These are phyloP conservation scores for Atethmia centrago DNA, from an alignment of 2,888 invertebrate species.

Conservation along the genomic window DNA sequence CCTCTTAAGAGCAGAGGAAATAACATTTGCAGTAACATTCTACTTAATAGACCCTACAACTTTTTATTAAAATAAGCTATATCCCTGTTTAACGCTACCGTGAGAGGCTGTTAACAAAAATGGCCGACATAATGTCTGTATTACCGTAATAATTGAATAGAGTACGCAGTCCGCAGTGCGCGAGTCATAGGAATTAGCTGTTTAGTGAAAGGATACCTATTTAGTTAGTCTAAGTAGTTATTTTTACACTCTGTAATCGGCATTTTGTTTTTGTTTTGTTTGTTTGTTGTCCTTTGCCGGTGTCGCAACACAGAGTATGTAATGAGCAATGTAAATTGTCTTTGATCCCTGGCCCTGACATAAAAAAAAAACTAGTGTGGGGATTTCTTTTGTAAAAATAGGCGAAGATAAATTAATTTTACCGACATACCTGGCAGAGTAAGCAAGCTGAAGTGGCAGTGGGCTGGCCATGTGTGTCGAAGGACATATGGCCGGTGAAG, in stretches of 20 bases:
- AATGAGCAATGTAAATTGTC: too few species aligned
- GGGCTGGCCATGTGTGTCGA: too few species aligned
- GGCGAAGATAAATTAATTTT: not conserved
- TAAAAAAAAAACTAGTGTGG: not conserved
- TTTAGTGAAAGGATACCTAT: not conserved
- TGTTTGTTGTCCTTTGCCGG: too few species aligned
- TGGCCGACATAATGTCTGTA: constrained; percentile 40
- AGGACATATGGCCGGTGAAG: too few species aligned
- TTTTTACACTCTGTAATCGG: too few species aligned
- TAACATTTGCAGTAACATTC: constrained; percentile 35
- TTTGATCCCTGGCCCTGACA: too few species aligned
- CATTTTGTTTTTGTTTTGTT: too few species aligned
- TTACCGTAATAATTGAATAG: constrained; percentile 43
- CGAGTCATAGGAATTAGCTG: constrained; percentile 2
- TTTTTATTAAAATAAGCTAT: constrained; percentile 51
- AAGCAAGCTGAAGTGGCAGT: too few species aligned
- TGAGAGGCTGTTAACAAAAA: constrained; percentile 51
- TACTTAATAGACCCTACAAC: constrained; percentile 29
- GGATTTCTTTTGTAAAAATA: not conserved
- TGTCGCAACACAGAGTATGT: too few species aligned
- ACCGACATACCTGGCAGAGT: too few species aligned
- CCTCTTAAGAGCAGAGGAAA: constrained; percentile 23
- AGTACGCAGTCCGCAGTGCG: constrained; percentile 34
- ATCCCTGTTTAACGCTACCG: constrained; percentile 23
- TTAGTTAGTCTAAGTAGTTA: too few species aligned